Evolutionary conservation across 2,797 vertebrate genomes (phyloP).

Genomic region (Karalla daura): DNA sequence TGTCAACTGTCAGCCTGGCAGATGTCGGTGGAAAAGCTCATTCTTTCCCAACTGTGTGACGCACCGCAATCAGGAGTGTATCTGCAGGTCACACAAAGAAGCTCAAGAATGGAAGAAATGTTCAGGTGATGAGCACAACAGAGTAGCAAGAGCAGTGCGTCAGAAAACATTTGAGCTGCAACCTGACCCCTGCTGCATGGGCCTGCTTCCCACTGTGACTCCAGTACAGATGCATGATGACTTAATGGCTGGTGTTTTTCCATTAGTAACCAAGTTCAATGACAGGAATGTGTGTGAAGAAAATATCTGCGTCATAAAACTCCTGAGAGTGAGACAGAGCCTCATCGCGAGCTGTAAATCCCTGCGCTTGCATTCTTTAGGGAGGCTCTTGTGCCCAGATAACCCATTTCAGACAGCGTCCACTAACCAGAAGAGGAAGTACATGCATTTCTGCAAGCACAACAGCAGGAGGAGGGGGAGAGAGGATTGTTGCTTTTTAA

Average conservation of each 20-base stretch:
- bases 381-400: slow-evolving; percentile 7
- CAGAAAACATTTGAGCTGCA: no score
- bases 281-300: slow-evolving; percentile 34
- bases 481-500: slow-evolving; percentile 2
- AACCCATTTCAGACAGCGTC: slow-evolving; percentile 17
- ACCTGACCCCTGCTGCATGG: no score
- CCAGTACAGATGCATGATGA: not conserved
- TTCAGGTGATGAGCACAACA: slow-evolving; percentile 53
- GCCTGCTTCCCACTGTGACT: not conserved
- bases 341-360: not conserved
- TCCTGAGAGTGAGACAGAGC: slow-evolving; percentile 8
- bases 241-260: not conserved
- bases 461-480: no score
- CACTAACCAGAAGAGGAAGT: slow-evolving; percentile 15
- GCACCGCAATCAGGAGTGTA: slow-evolving; percentile 72
- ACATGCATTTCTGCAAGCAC: slow-evolving; percentile 7
- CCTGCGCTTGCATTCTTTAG: slow-evolving; percentile 5
- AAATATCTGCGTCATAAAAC: not conserved
- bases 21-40: slow-evolving; percentile 78
- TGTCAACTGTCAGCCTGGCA: slow-evolving; percentile 82
- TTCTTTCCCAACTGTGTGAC: slow-evolving; percentile 74
- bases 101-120: slow-evolving; percentile 70
- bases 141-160: not conserved
- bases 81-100: slow-evolving; percentile 77
- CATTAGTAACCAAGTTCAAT: slow-evolving; percentile 33